Evolutionary conservation across 2,113 vertebrate species (phyloP).

Genomic region (Leptobrachium ailaonicum): DNA sequence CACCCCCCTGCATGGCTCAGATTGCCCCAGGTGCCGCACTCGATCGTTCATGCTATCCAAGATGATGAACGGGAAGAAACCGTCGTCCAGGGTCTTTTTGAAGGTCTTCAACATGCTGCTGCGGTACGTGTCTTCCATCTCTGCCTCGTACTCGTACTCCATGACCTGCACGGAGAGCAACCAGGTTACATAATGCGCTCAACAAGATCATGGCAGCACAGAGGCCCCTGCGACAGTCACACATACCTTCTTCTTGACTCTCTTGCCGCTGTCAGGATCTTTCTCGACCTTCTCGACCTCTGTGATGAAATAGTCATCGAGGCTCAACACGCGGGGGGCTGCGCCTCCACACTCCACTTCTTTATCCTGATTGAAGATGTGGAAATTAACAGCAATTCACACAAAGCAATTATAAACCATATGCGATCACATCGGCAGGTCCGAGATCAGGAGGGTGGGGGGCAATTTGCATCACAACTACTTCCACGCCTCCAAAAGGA

Average conservation of each 20-base stretch:
- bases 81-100: constrained; percentile 95
- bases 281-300: constrained; percentile 93
- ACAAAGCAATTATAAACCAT: too few relatives aligned
- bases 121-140: constrained; percentile 95
- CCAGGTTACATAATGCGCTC: neutral
- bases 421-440: too few relatives aligned
- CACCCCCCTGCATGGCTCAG: too few relatives aligned
- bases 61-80: constrained; percentile 98
- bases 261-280: constrained; percentile 92
- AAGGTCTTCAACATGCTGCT: constrained; percentile 98
- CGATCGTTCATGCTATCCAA: constrained; percentile 93
- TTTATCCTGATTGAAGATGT: constrained; percentile 78
- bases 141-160: constrained; percentile 95
- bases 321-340: constrained; percentile 90
- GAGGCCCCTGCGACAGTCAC: neutral
- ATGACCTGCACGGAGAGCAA: constrained; percentile 71
- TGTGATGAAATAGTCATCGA: constrained; percentile 97
- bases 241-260: constrained; percentile 89
- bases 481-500: too few relatives aligned
- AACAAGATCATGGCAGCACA: neutral
- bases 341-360: constrained; percentile 96
- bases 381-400: too few relatives aligned
- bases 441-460: too few relatives aligned
- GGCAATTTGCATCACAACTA: too few relatives aligned
- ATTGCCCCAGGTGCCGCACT: constrained; percentile 76